These are phyloP conservation scores for Sylvilagus floridanus DNA, from an alignment of 2,797 vertebrate species.

Conservation along the genomic window DNA sequence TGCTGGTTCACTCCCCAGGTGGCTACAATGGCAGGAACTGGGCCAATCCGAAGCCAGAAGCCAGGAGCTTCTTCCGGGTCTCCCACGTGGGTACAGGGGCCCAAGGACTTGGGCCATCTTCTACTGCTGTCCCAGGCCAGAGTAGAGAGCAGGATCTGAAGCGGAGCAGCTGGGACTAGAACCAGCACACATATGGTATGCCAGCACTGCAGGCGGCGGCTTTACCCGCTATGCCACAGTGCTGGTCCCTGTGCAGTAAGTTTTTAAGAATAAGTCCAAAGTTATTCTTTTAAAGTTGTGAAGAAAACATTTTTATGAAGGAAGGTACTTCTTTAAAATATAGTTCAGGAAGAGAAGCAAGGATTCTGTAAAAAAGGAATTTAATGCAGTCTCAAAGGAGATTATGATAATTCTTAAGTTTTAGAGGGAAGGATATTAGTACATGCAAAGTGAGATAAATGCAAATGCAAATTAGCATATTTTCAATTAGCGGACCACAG, in stretches of 20 bases:
- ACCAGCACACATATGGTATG: too few species aligned
- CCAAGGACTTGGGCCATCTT: too few species aligned
- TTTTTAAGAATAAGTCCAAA: not conserved
- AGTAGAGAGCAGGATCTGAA: too few species aligned
- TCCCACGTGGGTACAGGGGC: too few species aligned
- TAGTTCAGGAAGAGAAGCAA: not conserved
- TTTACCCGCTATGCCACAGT: too few species aligned
- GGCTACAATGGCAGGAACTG: too few species aligned
- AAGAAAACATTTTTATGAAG: not conserved
- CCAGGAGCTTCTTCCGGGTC: too few species aligned
- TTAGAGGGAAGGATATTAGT: not conserved
- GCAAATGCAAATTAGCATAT: not conserved
- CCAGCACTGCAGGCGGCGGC: too few species aligned
- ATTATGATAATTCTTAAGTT: not conserved
- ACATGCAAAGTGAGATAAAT: not conserved
- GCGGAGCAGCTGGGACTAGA: too few species aligned
- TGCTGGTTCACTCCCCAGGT: too few species aligned
- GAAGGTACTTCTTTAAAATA: not conserved
- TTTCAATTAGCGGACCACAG: not conserved
- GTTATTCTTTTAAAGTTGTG: not conserved
- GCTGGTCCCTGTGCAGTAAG: not conserved
- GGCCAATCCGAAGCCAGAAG: too few species aligned
- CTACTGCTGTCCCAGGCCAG: too few species aligned
- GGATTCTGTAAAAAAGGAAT: not conserved
- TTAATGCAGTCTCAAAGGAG: slow-evolving; percentile 38